Percentiles rank a stretch among this genome's conserved stretches.
phyloP scores from a whole-genome alignment of 1,140 invertebrate genomes.

The Drosophila arizonae region DNA sequence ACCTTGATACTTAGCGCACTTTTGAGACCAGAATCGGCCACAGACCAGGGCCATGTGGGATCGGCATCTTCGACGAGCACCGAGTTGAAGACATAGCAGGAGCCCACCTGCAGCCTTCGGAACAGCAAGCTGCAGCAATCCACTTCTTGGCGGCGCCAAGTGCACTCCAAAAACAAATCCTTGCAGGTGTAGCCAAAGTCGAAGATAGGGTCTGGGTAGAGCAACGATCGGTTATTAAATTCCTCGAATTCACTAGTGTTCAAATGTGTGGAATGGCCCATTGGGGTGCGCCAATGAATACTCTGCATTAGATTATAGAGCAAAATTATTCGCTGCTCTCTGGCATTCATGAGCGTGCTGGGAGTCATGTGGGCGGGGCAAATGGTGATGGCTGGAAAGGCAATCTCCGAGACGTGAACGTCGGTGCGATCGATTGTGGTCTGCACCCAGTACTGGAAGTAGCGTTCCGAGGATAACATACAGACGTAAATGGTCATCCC shows the following conservation, averaged over 20 bases:
- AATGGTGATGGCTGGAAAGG: slow-evolving; percentile 68
- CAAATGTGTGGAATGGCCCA: neutral
- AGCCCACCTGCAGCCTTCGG: slow-evolving; percentile 6
- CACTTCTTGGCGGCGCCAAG: slow-evolving; percentile 47
- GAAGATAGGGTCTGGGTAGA: slow-evolving; percentile 12
- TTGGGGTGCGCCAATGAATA: slow-evolving; percentile 30
- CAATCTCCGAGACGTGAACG: slow-evolving; percentile 70
- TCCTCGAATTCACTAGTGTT: slow-evolving; percentile 36
- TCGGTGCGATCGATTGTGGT: slow-evolving; percentile 73
- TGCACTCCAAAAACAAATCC: slow-evolving; percentile 56
- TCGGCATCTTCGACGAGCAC: neutral
- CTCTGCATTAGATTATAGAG: slow-evolving; percentile 45
- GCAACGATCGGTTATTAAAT: neutral
- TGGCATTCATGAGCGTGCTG: neutral
- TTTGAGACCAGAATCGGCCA: slow-evolving; percentile 42
- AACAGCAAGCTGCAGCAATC: slow-evolving; percentile 64
- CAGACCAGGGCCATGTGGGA: slow-evolving; percentile 65
- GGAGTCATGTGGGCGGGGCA: slow-evolving; percentile 47
- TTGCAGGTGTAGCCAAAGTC: slow-evolving; percentile 42
- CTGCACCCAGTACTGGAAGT: slow-evolving; percentile 73
- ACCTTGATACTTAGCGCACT: slow-evolving; percentile 53
- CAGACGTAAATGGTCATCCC: slow-evolving; percentile 51
- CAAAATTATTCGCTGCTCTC: neutral
- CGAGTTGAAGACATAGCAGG: slow-evolving; percentile 61
- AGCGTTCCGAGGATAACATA: slow-evolving; percentile 64